These are phyloP conservation scores for Protobothrops mucrosquamatus DNA, from an alignment of 2,113 vertebrate species.

Conservation along the genomic window DNA sequence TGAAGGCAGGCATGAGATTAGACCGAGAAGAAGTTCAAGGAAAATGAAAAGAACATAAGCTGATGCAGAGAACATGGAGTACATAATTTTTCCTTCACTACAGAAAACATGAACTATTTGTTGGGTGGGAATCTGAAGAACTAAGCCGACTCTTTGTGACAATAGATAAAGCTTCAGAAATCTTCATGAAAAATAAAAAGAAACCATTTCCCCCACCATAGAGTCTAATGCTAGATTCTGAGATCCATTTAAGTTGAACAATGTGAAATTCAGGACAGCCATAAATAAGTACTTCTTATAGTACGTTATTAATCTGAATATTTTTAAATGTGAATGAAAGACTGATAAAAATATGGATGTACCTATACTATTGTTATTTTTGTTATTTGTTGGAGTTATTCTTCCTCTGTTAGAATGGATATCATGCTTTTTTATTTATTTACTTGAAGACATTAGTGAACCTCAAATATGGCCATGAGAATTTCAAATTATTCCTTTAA, in stretches of 20 bases:
- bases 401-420: background rate
- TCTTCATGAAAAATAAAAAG: background rate
- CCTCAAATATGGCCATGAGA: background rate
- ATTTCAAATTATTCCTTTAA: background rate
- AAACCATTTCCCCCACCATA: background rate
- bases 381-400: background rate
- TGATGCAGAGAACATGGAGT: background rate
- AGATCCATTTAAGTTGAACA: background rate
- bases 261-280: background rate
- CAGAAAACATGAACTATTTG: background rate
- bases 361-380: background rate
- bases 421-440: background rate
- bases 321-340: background rate
- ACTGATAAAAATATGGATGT: background rate
- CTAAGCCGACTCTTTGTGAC: background rate
- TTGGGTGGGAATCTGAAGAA: background rate
- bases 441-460: background rate
- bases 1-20: background rate
- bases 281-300: background rate
- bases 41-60: background rate
- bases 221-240: background rate
- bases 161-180: background rate
- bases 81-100: background rate
- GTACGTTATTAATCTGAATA: background rate
- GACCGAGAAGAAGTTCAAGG: background rate